Evolutionary conservation across 2,113 vertebrate genomes (phyloP).

Genomic region (Dicaeum eximium): DNA sequence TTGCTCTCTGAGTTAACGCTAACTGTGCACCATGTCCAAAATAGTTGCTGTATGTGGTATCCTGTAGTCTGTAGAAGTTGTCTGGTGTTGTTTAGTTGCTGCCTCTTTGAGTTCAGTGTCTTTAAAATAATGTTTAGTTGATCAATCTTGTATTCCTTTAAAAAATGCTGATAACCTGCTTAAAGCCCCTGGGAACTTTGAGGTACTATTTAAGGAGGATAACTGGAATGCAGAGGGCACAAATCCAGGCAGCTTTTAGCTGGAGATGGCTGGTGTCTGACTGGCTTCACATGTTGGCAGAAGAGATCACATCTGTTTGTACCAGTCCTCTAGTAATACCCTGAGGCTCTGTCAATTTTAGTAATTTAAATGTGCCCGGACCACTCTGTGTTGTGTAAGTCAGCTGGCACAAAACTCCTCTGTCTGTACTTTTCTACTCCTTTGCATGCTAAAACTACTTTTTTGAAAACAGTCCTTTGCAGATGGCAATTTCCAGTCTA

Average conservation of each 20-base stretch:
- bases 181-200: background rate
- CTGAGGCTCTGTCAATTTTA: background rate
- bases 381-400: background rate
- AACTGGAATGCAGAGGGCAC: background rate
- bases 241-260: background rate
- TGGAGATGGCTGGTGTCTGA: background rate
- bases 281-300: background rate
- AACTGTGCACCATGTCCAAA: background rate
- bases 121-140: background rate
- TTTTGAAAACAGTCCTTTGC: background rate
- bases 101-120: background rate
- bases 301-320: background rate
- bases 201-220: background rate
- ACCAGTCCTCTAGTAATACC: background rate
- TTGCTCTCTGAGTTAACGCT: background rate
- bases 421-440: background rate
- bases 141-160: background rate
- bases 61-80: background rate
- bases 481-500: conserved; percentile 11
- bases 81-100: background rate
- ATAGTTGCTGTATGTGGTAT: background rate
- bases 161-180: background rate
- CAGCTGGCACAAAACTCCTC: background rate
- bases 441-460: background rate
- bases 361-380: background rate